Evolutionary conservation across 2,888 invertebrate species (phyloP).

Genomic region (Syrphus vitripennis): DNA sequence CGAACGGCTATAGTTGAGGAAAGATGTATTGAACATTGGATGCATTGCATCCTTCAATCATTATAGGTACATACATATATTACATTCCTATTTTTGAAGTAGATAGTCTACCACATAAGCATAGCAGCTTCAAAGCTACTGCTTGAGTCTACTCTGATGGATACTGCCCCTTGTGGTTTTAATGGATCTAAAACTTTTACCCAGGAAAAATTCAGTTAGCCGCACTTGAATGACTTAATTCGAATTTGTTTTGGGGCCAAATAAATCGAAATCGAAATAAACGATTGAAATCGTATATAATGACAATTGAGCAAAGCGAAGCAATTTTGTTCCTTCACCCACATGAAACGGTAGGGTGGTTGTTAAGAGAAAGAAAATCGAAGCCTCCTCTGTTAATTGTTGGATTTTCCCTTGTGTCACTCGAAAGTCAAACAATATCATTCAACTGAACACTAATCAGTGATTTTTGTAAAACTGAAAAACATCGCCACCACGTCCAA

Average conservation of each 20-base stretch:
- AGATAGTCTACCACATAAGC: constrained; percentile 3
- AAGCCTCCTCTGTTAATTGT: constrained; percentile 35
- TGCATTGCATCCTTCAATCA: constrained; percentile 8
- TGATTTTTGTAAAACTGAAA: constrained; percentile 52
- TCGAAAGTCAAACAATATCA: constrained; percentile 47
- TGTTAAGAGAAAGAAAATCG: constrained; percentile 25
- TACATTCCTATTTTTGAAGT: constrained; percentile 47
- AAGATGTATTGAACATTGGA: neutral
- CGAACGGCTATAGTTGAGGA: neutral
- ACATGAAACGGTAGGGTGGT: neutral
- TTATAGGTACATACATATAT: neutral
- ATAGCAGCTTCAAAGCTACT: constrained; percentile 40
- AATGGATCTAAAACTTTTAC: constrained; percentile 61
- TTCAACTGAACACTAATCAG: constrained; percentile 55
- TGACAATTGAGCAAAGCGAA: constrained; percentile 28
- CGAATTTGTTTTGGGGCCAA: constrained; percentile 60
- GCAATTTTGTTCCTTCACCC: constrained; percentile 47
- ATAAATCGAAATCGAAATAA: constrained; percentile 65
- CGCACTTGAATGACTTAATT: constrained; percentile 67
- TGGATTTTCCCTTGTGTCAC: constrained; percentile 1
- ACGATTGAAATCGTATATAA: constrained; percentile 57
- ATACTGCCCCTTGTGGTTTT: constrained; percentile 50
- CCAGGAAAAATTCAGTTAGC: constrained; percentile 61
- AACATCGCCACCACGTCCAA: constrained; percentile 43
- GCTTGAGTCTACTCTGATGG: neutral